These are phyloP conservation scores for Pyrrhia umbra DNA, from an alignment of 2,888 invertebrate species.

Conservation along the genomic window DNA sequence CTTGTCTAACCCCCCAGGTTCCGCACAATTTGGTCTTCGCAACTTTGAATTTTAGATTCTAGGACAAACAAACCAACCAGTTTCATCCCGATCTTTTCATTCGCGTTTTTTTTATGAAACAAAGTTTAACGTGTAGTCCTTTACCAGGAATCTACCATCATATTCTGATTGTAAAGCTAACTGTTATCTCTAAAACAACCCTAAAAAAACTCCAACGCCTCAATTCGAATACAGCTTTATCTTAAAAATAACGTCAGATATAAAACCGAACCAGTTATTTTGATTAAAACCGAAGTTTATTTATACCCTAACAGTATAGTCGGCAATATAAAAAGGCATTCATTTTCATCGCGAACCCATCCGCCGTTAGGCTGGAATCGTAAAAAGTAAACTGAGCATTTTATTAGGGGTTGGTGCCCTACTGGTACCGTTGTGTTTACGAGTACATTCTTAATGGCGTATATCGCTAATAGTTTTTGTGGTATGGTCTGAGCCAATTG, in stretches of 20 bases:
- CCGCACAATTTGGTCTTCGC: too few relatives aligned
- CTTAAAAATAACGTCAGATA: slow-evolving; percentile 42
- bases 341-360: slow-evolving; percentile 61
- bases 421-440: slow-evolving; percentile 46
- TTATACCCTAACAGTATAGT: slow-evolving; percentile 56
- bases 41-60: too few relatives aligned
- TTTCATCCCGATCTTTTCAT: too few relatives aligned
- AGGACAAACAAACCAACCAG: too few relatives aligned
- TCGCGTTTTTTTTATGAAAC: too few relatives aligned
- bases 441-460: slow-evolving; percentile 57
- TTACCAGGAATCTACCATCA: too few relatives aligned
- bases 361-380: slow-evolving; percentile 59
- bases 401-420: slow-evolving; percentile 62
- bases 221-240: slow-evolving; percentile 23
- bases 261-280: slow-evolving; percentile 52
- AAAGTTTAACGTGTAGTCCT: too few relatives aligned
- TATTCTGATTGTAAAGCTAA: neutral
- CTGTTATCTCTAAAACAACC: neutral
- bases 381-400: slow-evolving; percentile 69
- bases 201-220: neutral
- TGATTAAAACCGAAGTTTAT: slow-evolving; percentile 63
- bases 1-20: too few relatives aligned
- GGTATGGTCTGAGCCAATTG: too few relatives aligned
- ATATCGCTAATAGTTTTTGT: slow-evolving; percentile 51
- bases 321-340: slow-evolving; percentile 65